Percentiles rank a stretch among this genome's conserved stretches.
phyloP scores from a whole-genome alignment of 2,797 vertebrate genomes.

The Distichodus sexfasciatus region DNA sequence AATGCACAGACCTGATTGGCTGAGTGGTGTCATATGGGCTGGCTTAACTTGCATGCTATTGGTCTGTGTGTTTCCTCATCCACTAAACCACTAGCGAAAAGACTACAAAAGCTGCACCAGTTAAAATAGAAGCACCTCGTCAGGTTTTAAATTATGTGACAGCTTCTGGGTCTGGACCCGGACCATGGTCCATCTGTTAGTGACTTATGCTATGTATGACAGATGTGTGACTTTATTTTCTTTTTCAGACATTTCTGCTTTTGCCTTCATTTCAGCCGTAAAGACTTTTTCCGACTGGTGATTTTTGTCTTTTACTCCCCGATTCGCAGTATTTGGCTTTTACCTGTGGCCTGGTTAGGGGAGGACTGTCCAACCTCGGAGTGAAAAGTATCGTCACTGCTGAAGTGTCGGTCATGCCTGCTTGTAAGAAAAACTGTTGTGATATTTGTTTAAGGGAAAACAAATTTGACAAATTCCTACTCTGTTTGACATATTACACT shows the following conservation, averaged over 20 bases:
- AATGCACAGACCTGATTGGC: too few species aligned
- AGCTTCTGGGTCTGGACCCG: too few species aligned
- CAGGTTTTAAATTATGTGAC: too few species aligned
- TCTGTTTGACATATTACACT: background rate
- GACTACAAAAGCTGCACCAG: too few species aligned
- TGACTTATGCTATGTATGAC: too few species aligned
- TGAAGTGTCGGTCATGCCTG: constrained; percentile 93
- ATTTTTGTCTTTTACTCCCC: background rate
- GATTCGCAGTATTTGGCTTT: constrained; percentile 88
- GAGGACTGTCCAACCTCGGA: constrained; percentile 86
- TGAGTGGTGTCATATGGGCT: too few species aligned
- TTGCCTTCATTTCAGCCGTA: background rate
- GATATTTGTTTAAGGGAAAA: background rate
- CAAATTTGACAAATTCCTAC: too few species aligned
- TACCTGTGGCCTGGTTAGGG: constrained; percentile 92
- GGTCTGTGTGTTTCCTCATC: too few species aligned
- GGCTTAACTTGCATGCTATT: too few species aligned
- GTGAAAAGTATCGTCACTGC: constrained; percentile 95
- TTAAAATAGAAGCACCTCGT: too few species aligned
- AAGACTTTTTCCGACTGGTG: background rate
- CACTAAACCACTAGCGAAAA: too few species aligned
- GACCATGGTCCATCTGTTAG: too few species aligned
- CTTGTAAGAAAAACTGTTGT: constrained; percentile 76
- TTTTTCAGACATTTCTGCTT: background rate
- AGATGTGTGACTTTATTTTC: background rate